Evolutionary conservation across 2,113 vertebrate genomes (phyloP).

Genomic region (Dermatemys mawii): DNA sequence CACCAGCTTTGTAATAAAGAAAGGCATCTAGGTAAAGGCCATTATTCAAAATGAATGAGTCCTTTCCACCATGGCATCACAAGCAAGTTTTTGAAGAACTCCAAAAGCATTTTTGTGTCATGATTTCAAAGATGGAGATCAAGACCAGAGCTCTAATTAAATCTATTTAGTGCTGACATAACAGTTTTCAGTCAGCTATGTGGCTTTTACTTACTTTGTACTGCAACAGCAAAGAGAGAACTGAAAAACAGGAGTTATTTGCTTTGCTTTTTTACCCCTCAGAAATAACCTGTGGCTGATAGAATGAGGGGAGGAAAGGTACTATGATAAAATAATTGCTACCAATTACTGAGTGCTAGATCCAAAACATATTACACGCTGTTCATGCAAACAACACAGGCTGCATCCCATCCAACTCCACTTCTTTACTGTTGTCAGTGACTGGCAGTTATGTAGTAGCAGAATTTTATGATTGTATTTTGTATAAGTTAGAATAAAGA

Average conservation of each 20-base stretch:
- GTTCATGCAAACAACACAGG: background rate
- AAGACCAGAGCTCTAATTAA: background rate
- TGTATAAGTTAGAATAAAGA: too few relatives aligned
- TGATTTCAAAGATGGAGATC: background rate
- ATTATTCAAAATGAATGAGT: background rate
- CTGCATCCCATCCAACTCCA: background rate
- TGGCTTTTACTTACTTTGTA: background rate
- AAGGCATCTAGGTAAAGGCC: background rate
- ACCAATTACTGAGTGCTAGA: conserved; percentile 29
- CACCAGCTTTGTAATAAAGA: background rate
- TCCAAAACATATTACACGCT: conserved; percentile 20
- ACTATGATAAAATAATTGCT: conserved; percentile 39
- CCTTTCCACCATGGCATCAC: background rate
- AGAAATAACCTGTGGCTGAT: background rate
- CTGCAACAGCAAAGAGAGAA: background rate
- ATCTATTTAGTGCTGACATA: background rate
- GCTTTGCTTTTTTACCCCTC: conserved; percentile 8
- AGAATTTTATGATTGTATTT: too few relatives aligned
- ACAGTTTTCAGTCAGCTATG: background rate
- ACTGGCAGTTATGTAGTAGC: background rate
- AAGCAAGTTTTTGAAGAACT: background rate
- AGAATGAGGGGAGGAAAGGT: background rate
- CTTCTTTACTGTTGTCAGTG: background rate
- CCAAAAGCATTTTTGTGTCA: background rate
- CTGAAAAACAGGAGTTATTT: background rate